Evolutionary conservation across 2,797 vertebrate genomes (phyloP).

Genomic region (Sphenodon punctatus): DNA sequence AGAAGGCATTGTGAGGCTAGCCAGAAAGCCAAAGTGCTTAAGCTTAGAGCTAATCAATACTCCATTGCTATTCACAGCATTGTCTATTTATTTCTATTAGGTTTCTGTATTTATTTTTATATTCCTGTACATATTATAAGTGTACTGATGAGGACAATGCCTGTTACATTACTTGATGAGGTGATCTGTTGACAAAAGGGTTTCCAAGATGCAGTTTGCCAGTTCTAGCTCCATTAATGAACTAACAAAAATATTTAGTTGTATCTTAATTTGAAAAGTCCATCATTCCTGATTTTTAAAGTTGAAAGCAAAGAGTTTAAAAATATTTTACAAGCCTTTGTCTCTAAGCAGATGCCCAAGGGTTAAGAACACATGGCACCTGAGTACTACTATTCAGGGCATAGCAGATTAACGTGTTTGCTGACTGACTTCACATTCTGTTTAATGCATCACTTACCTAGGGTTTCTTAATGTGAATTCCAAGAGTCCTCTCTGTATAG

Average conservation of each 20-base stretch:
- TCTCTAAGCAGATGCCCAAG: background rate
- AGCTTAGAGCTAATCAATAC: conserved; percentile 22
- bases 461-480: conserved; percentile 28
- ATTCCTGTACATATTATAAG: conserved; percentile 10
- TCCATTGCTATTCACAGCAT: background rate
- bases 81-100: conserved; percentile 33
- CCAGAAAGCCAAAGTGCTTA: conserved; percentile 23
- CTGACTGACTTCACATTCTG: conserved; percentile 13
- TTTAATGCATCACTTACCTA: conserved; percentile 17
- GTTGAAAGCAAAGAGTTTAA: background rate
- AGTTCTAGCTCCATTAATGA: background rate
- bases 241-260: background rate
- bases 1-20: conserved; percentile 15
- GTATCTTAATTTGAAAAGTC: background rate
- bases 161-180: background rate
- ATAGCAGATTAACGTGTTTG: conserved; percentile 10
- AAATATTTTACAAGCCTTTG: background rate
- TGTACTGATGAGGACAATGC: background rate
- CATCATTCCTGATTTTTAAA: conserved; percentile 10
- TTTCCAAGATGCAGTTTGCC: background rate
- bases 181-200: background rate
- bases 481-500: background rate
- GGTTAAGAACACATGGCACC: background rate
- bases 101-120: conserved; percentile 8
- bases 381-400: background rate